phyloP scores from a whole-genome alignment of 2,797 vertebrate species.

The Peromyscus nudipes region DNA sequence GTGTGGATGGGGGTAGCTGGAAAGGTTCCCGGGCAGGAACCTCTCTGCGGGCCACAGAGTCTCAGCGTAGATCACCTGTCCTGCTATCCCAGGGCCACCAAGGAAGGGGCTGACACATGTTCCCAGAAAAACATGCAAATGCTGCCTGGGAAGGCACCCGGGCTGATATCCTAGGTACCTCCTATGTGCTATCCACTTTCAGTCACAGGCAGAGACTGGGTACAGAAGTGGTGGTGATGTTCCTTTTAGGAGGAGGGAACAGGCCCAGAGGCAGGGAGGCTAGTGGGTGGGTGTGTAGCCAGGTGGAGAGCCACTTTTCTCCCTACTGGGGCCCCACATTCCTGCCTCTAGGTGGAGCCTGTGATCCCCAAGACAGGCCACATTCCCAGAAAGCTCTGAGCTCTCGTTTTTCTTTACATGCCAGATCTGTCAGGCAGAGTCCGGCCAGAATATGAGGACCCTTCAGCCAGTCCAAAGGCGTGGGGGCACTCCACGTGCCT shows the following conservation, averaged over 20 bases:
- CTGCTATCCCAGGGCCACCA: not conserved
- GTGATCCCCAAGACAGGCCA: not conserved
- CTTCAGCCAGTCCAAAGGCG: not conserved
- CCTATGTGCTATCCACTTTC: rapidly evolving
- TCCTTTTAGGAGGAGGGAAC: not conserved
- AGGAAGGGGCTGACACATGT: not conserved
- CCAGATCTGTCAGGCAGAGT: not conserved
- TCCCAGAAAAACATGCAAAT: not conserved
- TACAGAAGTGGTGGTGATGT: not conserved
- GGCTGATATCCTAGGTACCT: rapidly evolving
- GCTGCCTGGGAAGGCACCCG: rapidly evolving
- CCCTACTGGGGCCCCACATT: not conserved
- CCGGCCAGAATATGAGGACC: no score
- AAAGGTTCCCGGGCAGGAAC: not conserved
- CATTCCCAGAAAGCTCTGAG: not conserved
- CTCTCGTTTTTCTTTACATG: not conserved
- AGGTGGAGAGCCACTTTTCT: not conserved
- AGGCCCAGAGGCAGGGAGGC: not conserved
- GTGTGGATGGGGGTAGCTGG: not conserved
- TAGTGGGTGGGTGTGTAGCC: not conserved
- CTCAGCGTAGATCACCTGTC: conserved; percentile 44
- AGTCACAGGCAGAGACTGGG: rapidly evolving
- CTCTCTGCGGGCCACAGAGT: not conserved
- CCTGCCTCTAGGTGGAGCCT: conserved; percentile 70
- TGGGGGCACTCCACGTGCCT: not conserved